Evolutionary conservation across 1,140 invertebrate species (phyloP), one percentile per base, ranked within the genome.

Genomic region (Drosophila nigromelanica): DNA sequence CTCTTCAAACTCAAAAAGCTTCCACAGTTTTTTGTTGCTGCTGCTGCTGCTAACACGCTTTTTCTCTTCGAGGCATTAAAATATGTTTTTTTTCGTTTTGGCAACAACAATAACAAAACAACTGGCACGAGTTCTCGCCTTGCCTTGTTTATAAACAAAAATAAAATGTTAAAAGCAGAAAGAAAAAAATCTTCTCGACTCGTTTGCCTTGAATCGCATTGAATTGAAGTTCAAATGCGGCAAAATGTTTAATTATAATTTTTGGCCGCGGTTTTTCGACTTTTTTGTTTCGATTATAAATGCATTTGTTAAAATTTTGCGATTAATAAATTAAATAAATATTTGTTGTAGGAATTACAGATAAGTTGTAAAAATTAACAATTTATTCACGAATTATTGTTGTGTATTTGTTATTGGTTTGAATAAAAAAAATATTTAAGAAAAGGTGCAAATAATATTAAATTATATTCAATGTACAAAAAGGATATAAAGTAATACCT

Each of bases 221-320:
- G 64, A 75, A 71, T 78, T 82, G 79, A 82, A 82, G 80, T 82
- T 82, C 79, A 82, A 78, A 73, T 64, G 47, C 55, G 40, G 40
- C 42, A 77, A 45, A 58, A 58, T 47, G 14, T 60, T 68, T 82
- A 78, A 82, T 78, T 81, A 75, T 55, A 70, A 74, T 73, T 81
- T 81, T 58, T 58, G 64, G 61, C 58, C 59, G 63, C 42, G 56
- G 11, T 80, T 64, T 61, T 59, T 43, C 61, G 7, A 5, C 8
- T 45, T 45, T 47, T 51, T 33, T 42, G 55, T 70, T 54, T 40
- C 21, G 67, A 62, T 64, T 8, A 43, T 37, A 62, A 59, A 37
- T 60, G 63, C 51, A 35, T 43, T 68, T 27, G 24, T 75, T 58
- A 14, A 64, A 33, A 37, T 68, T 70, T 69, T 51, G 58, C 40